These are phyloP conservation scores for Pararge aegeria DNA, from an alignment of 1,140 invertebrate genomes.

Conservation along the genomic window DNA sequence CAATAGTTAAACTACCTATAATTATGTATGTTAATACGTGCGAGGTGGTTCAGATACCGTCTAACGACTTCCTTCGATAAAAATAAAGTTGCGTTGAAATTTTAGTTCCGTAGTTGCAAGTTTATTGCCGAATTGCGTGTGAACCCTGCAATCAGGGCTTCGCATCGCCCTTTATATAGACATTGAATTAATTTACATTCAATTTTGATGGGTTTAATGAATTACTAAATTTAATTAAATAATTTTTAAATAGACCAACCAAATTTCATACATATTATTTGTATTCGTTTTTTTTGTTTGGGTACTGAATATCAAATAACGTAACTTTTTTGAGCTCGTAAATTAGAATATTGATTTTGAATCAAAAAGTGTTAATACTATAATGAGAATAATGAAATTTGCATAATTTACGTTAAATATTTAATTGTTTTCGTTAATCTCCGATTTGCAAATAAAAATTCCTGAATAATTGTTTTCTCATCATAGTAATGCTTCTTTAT, in stretches of 20 bases:
- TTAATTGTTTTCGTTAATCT: too few relatives aligned
- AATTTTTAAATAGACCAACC: neutral
- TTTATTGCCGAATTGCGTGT: conserved; percentile 75
- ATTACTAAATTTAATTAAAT: neutral
- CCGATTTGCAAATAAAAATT: too few relatives aligned
- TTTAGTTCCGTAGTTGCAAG: conserved; percentile 74
- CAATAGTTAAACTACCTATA: conserved; percentile 75
- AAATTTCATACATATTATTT: too few relatives aligned
- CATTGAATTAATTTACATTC: conserved; percentile 74
- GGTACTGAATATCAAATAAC: too few relatives aligned
- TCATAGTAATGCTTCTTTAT: too few relatives aligned
- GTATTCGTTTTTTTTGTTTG: too few relatives aligned
- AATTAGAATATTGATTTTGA: too few relatives aligned
- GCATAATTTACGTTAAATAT: too few relatives aligned
- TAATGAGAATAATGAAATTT: too few relatives aligned
- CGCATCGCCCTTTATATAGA: conserved; percentile 73
- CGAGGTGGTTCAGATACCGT: conserved; percentile 71
- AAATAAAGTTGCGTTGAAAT: conserved; percentile 78
- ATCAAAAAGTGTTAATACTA: too few relatives aligned
- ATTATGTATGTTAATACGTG: conserved; percentile 77
- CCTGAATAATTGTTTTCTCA: too few relatives aligned
- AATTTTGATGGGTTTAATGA: conserved; percentile 40
- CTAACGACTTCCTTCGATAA: conserved; percentile 78
- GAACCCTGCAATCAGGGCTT: conserved; percentile 54
- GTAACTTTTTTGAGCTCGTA: too few relatives aligned